These are phyloP conservation scores for Frieseomelitta varia DNA, from an alignment of 1,140 invertebrate genomes.

Conservation along the genomic window DNA sequence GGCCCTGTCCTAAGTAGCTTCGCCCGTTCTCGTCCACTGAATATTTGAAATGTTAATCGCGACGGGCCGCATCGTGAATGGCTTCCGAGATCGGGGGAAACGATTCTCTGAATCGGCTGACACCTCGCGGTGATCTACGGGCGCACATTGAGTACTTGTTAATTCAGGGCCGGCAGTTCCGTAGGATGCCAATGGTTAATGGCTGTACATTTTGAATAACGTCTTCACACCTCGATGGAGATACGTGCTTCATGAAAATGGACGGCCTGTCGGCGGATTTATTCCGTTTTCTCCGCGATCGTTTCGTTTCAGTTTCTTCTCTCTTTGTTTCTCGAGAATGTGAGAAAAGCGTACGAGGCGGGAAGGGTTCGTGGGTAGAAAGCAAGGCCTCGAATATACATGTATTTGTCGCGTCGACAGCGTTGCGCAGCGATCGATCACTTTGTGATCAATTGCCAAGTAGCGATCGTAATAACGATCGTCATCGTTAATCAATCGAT, in stretches of 20 bases:
- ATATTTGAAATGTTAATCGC: slow-evolving; percentile 70
- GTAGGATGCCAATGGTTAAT: slow-evolving; percentile 76
- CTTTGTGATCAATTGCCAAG: no score
- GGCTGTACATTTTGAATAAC: slow-evolving; percentile 76
- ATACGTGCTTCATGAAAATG: slow-evolving; percentile 58
- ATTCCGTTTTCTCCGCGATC: slow-evolving; percentile 37
- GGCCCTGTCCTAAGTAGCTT: slow-evolving; percentile 26
- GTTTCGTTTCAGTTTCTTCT: not conserved
- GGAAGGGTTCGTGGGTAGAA: no score
- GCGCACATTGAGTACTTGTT: slow-evolving; percentile 79
- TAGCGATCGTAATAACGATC: no score
- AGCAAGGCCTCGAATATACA: no score
- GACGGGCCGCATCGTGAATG: slow-evolving; percentile 68
- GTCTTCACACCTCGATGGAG: slow-evolving; percentile 63
- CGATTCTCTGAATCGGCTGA: slow-evolving; percentile 78
- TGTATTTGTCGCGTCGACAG: no score
- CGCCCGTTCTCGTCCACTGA: slow-evolving; percentile 37
- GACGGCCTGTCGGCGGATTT: slow-evolving; percentile 34
- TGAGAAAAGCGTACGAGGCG: not conserved
- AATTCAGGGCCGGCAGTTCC: slow-evolving; percentile 78
- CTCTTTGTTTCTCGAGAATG: not conserved
- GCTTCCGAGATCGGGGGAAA: slow-evolving; percentile 75
- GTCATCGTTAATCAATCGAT: no score
- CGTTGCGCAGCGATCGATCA: no score
- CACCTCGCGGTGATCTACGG: slow-evolving; percentile 77